Evolutionary conservation across 2,888 invertebrate genomes (phyloP).

Genomic region (Andrena bicolor): DNA sequence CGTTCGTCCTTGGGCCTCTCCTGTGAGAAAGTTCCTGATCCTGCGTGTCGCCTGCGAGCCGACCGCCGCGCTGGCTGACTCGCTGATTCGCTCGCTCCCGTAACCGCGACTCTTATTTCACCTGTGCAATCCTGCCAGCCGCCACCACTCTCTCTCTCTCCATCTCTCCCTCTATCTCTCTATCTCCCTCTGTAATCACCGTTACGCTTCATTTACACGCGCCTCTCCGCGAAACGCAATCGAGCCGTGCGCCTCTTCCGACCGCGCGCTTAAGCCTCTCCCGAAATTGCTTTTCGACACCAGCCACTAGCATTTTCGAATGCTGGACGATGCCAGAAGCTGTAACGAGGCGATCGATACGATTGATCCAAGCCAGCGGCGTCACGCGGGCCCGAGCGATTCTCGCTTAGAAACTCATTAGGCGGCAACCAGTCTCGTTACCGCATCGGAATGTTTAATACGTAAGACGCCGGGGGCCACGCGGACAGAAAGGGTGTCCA

Average conservation of each 20-base stretch:
- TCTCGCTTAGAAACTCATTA: slow-evolving; percentile 50
- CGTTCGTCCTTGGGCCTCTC: slow-evolving; percentile 64
- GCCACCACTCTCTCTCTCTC: background rate
- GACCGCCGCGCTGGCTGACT: background rate
- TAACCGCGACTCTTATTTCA: slow-evolving; percentile 33
- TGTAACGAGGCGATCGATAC: slow-evolving; percentile 33
- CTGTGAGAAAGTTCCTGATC: slow-evolving; percentile 71
- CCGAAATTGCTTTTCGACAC: slow-evolving; percentile 25
- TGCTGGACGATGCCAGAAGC: background rate
- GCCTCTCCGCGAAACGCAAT: slow-evolving; percentile 41
- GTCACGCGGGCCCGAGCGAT: slow-evolving; percentile 7
- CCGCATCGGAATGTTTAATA: slow-evolving; percentile 55
- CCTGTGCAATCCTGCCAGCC: slow-evolving; percentile 39
- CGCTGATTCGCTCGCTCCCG: slow-evolving; percentile 14
- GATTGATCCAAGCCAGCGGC: slow-evolving; percentile 14
- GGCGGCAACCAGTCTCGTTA: slow-evolving; percentile 50
- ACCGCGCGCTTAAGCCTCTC: slow-evolving; percentile 8
- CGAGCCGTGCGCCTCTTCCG: background rate
- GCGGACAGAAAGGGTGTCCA: slow-evolving; percentile 25
- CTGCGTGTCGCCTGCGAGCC: slow-evolving; percentile 36
- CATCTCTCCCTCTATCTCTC: no score
- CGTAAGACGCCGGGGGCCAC: slow-evolving; percentile 41
- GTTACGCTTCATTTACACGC: slow-evolving; percentile 54
- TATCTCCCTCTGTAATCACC: slow-evolving; percentile 29
- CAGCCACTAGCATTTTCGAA: background rate